These are phyloP conservation scores for Drosophila kanapiae DNA, from an alignment of 1,140 invertebrate genomes.

Conservation along the genomic window DNA sequence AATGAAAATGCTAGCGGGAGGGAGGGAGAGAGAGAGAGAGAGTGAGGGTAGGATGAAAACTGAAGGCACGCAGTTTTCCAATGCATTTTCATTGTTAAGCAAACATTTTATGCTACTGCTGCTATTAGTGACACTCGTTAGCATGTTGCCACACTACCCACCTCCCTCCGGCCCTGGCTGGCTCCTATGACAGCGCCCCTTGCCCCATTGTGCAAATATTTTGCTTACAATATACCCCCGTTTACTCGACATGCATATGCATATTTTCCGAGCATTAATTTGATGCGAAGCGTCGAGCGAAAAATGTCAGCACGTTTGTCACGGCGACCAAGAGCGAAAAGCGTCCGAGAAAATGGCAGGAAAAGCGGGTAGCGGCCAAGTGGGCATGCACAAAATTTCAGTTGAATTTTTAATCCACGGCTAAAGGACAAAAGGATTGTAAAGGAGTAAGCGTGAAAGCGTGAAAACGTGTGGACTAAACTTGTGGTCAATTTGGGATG, in stretches of 20 bases:
- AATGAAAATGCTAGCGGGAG: background rate
- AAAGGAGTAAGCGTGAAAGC: background rate
- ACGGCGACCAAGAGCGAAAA: constrained; percentile 13
- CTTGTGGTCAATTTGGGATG: constrained; percentile 1
- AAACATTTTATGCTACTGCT: constrained; percentile 66
- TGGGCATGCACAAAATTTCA: constrained; percentile 27
- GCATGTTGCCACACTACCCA: constrained; percentile 41
- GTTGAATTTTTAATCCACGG: constrained; percentile 37
- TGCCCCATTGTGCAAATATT: constrained; percentile 50
- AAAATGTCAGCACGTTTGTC: constrained; percentile 65
- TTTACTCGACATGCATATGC: constrained; percentile 66
- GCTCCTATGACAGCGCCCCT: too few relatives aligned
- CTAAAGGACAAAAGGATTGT: background rate
- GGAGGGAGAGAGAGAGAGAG: too few relatives aligned
- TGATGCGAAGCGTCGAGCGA: constrained; percentile 57
- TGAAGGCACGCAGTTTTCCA: constrained; percentile 62
- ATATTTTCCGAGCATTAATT: constrained; percentile 72
- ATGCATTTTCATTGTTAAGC: constrained; percentile 70
- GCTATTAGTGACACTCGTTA: constrained; percentile 68
- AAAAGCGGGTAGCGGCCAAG: constrained; percentile 6
- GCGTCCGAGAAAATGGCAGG: constrained; percentile 36
- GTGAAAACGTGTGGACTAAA: background rate
- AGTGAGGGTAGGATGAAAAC: constrained; percentile 13
- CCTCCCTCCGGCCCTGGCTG: too few relatives aligned
- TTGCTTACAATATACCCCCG: constrained; percentile 60